Evolutionary conservation across 2,888 invertebrate genomes (phyloP), one percentile per base, ranked within the genome.

Genomic region (Liodrosophila aerea): DNA sequence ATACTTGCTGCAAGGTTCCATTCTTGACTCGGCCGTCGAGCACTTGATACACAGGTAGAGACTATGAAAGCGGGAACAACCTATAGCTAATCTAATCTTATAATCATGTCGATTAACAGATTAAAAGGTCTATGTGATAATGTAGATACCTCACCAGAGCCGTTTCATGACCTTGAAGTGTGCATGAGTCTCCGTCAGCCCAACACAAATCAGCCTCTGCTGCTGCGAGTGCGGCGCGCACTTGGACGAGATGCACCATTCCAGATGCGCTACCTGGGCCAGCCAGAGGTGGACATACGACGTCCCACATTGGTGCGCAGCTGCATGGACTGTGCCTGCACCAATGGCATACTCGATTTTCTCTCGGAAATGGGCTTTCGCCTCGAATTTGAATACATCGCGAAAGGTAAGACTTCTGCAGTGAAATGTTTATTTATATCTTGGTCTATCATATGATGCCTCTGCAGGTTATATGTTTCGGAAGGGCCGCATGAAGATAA

Each of bases 401-500:
- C 96, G 0, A 94, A 97, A 90, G 98, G 96, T 89, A 85, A 45
- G n/a, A n/a, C n/a, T n/a, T n/a, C n/a, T 22, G 22, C 22, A 22
- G 22, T 22, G 22, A 22, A 22, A 22, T 22, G 5, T 22, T 22
- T 2, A 22, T 22, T 22, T 22, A 5, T 22, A 22, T 4, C 22
- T 5, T 22, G 3, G 2, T 22, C n/a, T n/a, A n/a, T n/a, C n/a
- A n/a, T n/a, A n/a, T 22, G 3, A 22, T 5, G 22, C 1, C 9
- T 11, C 15, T 8, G 1, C 36, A 88, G 89, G 89, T 3, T 97
- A 95, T 86, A 96, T 98, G 94, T 98, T 98, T 86, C 93, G 97
- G 57, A 98, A 98, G 90, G 98, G 98, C 0, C 92, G 98, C 60
- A 97, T 98, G 97, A 98, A 98, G 90, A 95, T 98, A 13, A 97